Base-by-base conservation (phyloP, 1,140 invertebrate species). In the Halesus radiatus region DNA sequence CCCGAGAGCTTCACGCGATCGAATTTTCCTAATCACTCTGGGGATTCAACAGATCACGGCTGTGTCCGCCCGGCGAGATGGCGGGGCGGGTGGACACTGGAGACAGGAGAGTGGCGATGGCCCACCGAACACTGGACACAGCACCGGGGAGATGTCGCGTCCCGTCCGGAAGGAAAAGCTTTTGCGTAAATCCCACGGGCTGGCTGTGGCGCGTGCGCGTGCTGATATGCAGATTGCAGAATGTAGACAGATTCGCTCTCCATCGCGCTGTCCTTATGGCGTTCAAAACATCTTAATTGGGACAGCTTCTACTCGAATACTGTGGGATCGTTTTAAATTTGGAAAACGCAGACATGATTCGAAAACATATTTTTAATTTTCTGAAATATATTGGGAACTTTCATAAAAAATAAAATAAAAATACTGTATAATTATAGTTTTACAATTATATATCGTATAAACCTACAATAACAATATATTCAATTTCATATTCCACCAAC, bases 11-110 rank as follows among this genome's bases (percentile, higher is more conserved):
- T 82, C 81, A 82, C 81, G 81, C 81, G 78, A 80, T 79, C 81
- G 81, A 79, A 82, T 82, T 82, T 82, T 82, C 81, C 81, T 82
- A 82, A 82, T 82, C 81, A 82, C 80, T 81, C 77, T 52, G 80
- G 18, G 66, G 53, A 74, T n/a, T n/a, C n/a, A n/a, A 74, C 80
- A 68, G 76, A 81, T 74, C 76, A 52, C 37, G 68, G 68, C 68
- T 54, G 68, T 72, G 37, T 50, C 37, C 50, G 45, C 8, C 68
- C 37, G 66, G 68, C 37, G 13, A 45, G 37, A 45, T 45, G 37
- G 37, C 18, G 50, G n/a, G 68, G 50, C 45, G 45, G 29, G 60
- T 16, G 22, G 22, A 20, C 54, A 20, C 54, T 7, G n/a, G 18
- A 8, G 18, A 22, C 56, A 15, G 56, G 23, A 60, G 56, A 10